Evolutionary conservation across 2,888 invertebrate species (phyloP).

Genomic region (Scaptomyza reducta): DNA sequence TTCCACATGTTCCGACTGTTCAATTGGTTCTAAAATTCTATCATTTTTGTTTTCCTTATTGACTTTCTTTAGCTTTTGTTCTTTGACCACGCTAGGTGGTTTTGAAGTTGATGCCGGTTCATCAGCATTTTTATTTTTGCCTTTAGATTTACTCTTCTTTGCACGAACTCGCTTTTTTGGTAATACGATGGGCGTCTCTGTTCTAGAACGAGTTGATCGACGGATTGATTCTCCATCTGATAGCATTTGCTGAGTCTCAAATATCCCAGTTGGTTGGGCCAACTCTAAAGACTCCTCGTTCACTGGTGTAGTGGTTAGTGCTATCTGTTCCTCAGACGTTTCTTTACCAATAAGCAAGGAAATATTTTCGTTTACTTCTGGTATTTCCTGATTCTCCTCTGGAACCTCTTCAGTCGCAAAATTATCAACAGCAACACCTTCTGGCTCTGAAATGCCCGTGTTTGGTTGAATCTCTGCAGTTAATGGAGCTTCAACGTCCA

Average conservation of each 20-base stretch:
- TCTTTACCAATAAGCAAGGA: neutral
- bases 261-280: neutral
- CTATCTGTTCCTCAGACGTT: neutral
- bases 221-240: neutral
- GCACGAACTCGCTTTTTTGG: neutral
- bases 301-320: neutral
- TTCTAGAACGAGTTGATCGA: conserved; percentile 5
- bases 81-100: neutral
- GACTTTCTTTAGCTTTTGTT: neutral
- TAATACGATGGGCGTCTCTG: neutral
- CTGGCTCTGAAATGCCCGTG: neutral
- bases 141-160: neutral
- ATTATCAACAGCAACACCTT: neutral
- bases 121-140: neutral
- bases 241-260: neutral
- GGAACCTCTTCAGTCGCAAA: neutral
- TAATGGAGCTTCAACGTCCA: neutral
- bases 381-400: neutral
- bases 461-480: neutral
- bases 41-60: neutral
- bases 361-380: neutral
- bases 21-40: neutral
- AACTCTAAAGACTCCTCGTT: neutral
- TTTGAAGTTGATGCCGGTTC: neutral
- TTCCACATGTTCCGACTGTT: neutral